Base-by-base conservation (phyloP, 1,140 invertebrate genomes). In the Pogonomyrmex californicus region DNA sequence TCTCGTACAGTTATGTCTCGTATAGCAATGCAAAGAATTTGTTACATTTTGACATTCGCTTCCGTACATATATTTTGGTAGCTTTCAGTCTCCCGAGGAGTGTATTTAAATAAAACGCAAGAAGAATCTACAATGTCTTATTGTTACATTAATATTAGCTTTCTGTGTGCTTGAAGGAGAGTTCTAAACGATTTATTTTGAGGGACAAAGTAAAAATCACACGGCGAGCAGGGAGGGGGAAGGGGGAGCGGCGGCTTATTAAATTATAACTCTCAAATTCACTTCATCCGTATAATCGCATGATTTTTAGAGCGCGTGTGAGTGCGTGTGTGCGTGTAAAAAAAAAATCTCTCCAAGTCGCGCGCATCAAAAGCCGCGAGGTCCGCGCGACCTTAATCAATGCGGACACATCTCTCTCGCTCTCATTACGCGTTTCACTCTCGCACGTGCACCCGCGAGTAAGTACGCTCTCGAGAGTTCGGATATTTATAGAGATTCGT, bases 401-500 rank as follows among this genome's bases (percentile, higher is more conserved):
- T 60, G 58, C 51, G 17, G 56, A 73, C 51, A 30, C 49, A n/a
- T 38, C 33, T 56, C 51, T 62, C 76, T 81, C 82, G 63, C n/a
- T 71, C 56, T 38, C 44, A 33, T 54, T 38, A 7, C 12, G 5
- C 23, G 12, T 83, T 17, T 41, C n/a, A 41, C 23, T 62, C 63
- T 68, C 51, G 47, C 44, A 17, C 47, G 33, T 36, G 54, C 17
- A 38, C 23, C 30, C 30, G 49, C 30, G 47, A 44, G 68, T 86
- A 82, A 76, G 62, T 49, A 47, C 33, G 36, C 75, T 76, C 71
- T 78, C 76, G 71, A 58, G 68, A 63, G 49, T 66, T 62, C 38
- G 88, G 44, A 49, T 91, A 91, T 91, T 91, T 91, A 91, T 91
- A 91, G 90, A 91, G 90, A 91, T 91, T 91, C 88, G 87, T 86